Evolutionary conservation across 2,797 vertebrate species (phyloP).

Genomic region (Florisuga fusca): DNA sequence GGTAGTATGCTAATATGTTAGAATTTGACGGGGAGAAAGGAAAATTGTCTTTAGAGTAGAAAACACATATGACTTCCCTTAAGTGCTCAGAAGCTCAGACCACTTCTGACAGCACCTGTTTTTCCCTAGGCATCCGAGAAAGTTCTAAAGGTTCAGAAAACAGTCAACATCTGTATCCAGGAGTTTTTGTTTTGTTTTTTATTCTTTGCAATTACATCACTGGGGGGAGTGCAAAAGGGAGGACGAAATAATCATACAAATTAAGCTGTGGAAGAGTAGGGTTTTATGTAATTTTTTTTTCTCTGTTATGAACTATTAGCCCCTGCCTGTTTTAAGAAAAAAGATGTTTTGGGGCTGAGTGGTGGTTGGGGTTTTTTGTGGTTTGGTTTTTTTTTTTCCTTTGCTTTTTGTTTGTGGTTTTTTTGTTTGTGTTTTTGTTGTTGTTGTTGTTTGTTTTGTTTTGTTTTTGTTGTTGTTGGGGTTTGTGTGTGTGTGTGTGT

Average conservation of each 20-base stretch:
- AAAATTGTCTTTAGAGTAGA: not conserved
- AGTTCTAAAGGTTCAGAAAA: constrained; percentile 7
- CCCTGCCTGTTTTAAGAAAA: not conserved
- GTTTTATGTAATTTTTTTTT: not conserved
- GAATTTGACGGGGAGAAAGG: not conserved
- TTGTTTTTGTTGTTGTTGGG: too few relatives aligned
- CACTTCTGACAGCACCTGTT: constrained; percentile 34
- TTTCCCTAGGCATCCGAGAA: constrained; percentile 48
- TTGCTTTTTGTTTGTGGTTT: too few relatives aligned
- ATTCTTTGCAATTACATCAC: not conserved
- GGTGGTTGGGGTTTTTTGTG: too few relatives aligned
- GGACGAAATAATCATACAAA: not conserved
- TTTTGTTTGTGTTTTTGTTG: too few relatives aligned
- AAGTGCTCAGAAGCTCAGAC: not conserved
- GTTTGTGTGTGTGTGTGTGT: too few relatives aligned
- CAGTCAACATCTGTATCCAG: constrained; percentile 18
- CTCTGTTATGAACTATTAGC: not conserved
- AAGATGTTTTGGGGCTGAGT: not conserved
- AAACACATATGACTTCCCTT: not conserved
- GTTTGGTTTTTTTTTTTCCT: too few relatives aligned
- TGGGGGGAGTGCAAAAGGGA: accelerated
- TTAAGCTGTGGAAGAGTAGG: not conserved
- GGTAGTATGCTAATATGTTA: not conserved
- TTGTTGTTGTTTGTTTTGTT: too few relatives aligned
- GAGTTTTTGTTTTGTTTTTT: not conserved